phyloP scores from a whole-genome alignment of 2,888 invertebrate species.

The Leistus spinibarbis region DNA sequence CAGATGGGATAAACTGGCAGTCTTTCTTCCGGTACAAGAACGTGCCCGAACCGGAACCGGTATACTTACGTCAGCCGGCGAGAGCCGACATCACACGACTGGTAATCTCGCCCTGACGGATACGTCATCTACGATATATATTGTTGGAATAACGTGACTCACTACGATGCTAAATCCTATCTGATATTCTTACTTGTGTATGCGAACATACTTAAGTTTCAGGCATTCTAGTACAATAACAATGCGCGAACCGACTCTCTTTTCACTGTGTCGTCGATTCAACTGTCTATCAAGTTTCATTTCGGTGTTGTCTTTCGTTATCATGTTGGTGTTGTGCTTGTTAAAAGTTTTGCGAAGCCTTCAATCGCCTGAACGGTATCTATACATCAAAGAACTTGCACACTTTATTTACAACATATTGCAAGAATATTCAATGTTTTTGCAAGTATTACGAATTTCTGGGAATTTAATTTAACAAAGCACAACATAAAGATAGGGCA shows the following conservation, averaged over 20 bases:
- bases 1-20: constrained; percentile 52
- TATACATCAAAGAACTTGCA: background rate
- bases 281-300: background rate
- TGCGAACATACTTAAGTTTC: too few species aligned
- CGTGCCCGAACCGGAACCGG: constrained; percentile 50
- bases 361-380: background rate
- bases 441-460: too few species aligned
- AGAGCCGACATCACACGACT: constrained; percentile 25
- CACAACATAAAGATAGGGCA: too few species aligned
- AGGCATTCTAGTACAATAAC: background rate
- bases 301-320: background rate
- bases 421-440: background rate
- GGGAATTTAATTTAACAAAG: too few species aligned
- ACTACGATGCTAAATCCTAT: background rate
- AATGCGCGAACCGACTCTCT: background rate
- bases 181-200: background rate
- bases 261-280: background rate
- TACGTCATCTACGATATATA: constrained; percentile 7
- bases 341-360: background rate
- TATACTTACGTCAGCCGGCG: constrained; percentile 46
- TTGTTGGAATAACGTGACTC: background rate
- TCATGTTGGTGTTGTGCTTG: background rate
- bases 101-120: constrained; percentile 9
- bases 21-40: constrained; percentile 49
- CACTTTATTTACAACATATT: background rate